Base-by-base conservation (phyloP, 2,888 invertebrate genomes). In the Ormyrus nitidulus region DNA sequence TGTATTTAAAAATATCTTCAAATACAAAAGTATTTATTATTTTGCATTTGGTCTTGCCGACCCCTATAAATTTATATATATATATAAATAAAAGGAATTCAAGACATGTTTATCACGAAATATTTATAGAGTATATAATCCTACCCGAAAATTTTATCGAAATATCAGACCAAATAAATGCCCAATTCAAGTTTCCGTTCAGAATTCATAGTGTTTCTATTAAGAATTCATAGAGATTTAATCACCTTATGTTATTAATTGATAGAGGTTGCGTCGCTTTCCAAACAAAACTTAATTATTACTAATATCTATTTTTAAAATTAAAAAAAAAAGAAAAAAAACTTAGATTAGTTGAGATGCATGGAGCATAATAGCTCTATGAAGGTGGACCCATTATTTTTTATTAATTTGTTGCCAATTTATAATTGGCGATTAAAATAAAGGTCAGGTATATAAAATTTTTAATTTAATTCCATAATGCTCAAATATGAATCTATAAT, bases 91-190 rank as follows among this genome's bases (percentile, higher is more conserved):
- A 59, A 64, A 44, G 34, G 34, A 34, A 34, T 34, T 34, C 4
- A 34, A 34, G 34, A 34, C 34, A 34, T 4, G 34, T 34, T 34
- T 34, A 34, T 34, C 34, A 34, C 34, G 49, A 58, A 74, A 69
- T n/a, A 11, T 58, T 61, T 49, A 68, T 49, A 65, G 69, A 34
- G 46, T 7, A 59, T 62, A 34, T 74, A 70, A 3, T 66, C 80
- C 80, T 72, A 68, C 13, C 72, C 49, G 62, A 53, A 61, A 13
- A 58, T 49, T 34, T 48, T 48, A 51, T 64, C 13, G 44, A 6
- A n/a, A 61, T 46, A 10, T 58, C 83, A 85, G 86, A 89, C 90
- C 89, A 89, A 89, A 87, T 82, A 86, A 89, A 89, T 89, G 88
- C 89, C 89, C 89, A 89, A 89, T 85, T 80, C 81, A 84, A 79